Evolutionary conservation across 2,113 vertebrate genomes (phyloP).

Genomic region (Planiliza haematocheilus): DNA sequence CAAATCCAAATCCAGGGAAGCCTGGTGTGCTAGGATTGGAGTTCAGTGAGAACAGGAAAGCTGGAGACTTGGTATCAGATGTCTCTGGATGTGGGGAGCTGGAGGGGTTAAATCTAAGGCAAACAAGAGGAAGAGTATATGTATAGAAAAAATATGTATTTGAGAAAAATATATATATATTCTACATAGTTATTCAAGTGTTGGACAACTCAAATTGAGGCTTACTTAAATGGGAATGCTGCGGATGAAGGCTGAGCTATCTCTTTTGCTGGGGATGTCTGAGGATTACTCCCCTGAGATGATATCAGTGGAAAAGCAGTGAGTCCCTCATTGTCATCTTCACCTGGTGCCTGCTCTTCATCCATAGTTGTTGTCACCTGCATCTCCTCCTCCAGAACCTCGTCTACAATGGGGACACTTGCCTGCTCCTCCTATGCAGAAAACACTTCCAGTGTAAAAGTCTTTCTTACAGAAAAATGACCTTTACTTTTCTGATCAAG

Average conservation of each 20-base stretch:
- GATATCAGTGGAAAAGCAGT: constrained; percentile 23
- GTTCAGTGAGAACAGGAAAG: constrained; percentile 76
- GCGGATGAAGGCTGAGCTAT: constrained; percentile 58
- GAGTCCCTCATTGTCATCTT: constrained; percentile 33
- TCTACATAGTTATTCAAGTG: background rate
- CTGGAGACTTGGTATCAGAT: constrained; percentile 74
- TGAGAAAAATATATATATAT: background rate
- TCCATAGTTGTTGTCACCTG: constrained; percentile 25
- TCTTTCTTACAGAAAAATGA: background rate
- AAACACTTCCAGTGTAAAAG: background rate
- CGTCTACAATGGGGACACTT: constrained; percentile 30
- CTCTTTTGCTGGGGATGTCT: constrained; percentile 43
- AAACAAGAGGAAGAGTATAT: no score
- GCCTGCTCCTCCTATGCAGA: constrained; percentile 53
- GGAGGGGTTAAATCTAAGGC: constrained; percentile 69
- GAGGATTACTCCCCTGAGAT: constrained; percentile 43
- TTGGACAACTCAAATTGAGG: background rate
- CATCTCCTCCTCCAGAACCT: constrained; percentile 33
- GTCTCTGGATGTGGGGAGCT: constrained; percentile 44
- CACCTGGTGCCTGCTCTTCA: constrained; percentile 19
- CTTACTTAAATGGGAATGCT: constrained; percentile 76
- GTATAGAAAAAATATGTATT: background rate
- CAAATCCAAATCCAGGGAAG: constrained; percentile 79
- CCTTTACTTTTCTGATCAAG: no score
- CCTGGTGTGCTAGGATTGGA: constrained; percentile 66